These are phyloP conservation scores for Heliconius cydno DNA, from an alignment of 2,888 invertebrate genomes.

Conservation along the genomic window DNA sequence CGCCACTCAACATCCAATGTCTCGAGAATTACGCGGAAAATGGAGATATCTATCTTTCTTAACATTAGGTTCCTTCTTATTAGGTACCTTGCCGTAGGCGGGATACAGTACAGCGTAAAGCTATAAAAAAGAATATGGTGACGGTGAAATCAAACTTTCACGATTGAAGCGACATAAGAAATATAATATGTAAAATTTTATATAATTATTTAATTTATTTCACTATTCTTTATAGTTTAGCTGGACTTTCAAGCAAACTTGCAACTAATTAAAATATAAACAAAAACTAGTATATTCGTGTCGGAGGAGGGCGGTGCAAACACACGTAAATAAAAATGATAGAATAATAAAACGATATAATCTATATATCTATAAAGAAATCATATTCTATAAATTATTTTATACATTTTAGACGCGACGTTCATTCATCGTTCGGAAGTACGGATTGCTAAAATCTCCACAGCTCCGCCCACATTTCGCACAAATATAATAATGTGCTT, in stretches of 20 bases:
- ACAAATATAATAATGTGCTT: conserved; percentile 76
- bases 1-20: no score
- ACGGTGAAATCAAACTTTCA: no score
- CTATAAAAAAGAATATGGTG: no score
- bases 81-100: no score
- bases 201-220: no score
- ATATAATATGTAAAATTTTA: no score
- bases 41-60: no score
- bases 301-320: neutral
- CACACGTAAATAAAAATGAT: neutral
- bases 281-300: neutral
- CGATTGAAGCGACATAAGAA: no score
- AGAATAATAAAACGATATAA: neutral
- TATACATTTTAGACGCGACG: neutral
- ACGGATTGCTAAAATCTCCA: conserved; percentile 58
- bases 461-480: conserved; percentile 72
- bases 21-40: no score
- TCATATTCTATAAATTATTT: neutral
- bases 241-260: neutral
- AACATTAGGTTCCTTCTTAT: no score
- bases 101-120: no score
- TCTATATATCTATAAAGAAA: neutral
- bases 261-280: neutral
- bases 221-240: no score
- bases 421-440: conserved; percentile 62